These are phyloP conservation scores for Silvanus unidentatus DNA, from an alignment of 2,888 invertebrate genomes.

Conservation along the genomic window DNA sequence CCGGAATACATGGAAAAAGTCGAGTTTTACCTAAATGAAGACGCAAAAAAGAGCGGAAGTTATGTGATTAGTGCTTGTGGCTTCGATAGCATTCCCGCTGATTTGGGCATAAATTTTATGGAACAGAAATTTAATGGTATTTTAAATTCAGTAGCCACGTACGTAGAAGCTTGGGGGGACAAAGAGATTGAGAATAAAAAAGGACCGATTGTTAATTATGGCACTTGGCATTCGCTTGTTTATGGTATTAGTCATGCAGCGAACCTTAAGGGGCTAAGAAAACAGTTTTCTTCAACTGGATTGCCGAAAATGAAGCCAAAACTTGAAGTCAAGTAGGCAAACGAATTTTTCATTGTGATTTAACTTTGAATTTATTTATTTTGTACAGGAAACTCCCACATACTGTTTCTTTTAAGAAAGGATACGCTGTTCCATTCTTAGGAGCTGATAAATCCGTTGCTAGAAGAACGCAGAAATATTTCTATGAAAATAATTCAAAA, in stretches of 20 bases:
- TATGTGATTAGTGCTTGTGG: constrained; percentile 90
- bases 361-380: too few species aligned
- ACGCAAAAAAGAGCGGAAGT: constrained; percentile 69
- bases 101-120: constrained; percentile 76
- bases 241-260: constrained; percentile 62
- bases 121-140: constrained; percentile 74
- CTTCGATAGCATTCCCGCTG: constrained; percentile 86
- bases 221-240: constrained; percentile 86
- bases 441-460: constrained; percentile 80
- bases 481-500: constrained; percentile 60
- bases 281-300: too few species aligned
- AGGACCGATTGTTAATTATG: constrained; percentile 64
- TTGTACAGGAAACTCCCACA: constrained; percentile 27
- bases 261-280: constrained; percentile 61
- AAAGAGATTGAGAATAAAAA: constrained; percentile 19
- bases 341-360: too few species aligned
- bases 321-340: constrained; percentile 38
- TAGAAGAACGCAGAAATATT: constrained; percentile 71
- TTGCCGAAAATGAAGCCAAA: constrained; percentile 56
- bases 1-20: constrained; percentile 54
- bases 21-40: constrained; percentile 70
- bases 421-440: constrained; percentile 56
- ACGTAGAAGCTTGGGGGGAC: constrained; percentile 47
- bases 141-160: constrained; percentile 73
- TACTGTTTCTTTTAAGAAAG: constrained; percentile 21